Percentiles rank a stretch among this genome's conserved stretches.
phyloP scores from a whole-genome alignment of 2,113 vertebrate genomes.

The Crotalus tigris region DNA sequence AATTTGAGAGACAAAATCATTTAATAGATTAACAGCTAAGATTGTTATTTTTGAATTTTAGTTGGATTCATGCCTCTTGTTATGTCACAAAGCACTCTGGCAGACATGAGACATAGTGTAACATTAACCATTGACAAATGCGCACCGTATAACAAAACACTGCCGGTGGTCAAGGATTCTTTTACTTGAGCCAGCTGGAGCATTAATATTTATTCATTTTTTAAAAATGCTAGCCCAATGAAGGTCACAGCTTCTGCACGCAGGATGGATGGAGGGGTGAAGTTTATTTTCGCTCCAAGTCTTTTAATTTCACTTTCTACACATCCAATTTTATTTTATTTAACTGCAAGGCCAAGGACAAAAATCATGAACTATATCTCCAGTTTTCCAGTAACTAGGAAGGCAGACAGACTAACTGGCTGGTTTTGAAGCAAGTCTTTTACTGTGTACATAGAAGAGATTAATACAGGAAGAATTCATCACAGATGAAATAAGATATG shows the following conservation, averaged over 20 bases:
- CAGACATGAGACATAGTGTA: not conserved
- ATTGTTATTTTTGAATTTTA: not conserved
- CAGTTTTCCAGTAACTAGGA: not conserved
- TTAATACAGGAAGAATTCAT: accelerated
- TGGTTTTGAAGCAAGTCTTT: constrained; percentile 4
- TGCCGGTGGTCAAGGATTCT: not conserved
- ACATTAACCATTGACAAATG: not conserved
- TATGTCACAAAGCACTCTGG: not conserved
- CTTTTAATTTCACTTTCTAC: not conserved
- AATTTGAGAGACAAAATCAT: not conserved
- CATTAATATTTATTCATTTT: not conserved
- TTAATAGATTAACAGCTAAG: not conserved
- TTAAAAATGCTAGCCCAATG: not conserved
- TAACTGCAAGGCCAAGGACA: not conserved
- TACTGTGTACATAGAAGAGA: not conserved
- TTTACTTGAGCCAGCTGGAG: not conserved
- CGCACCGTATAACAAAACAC: not conserved
- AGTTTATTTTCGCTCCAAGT: not conserved
- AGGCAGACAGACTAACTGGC: not conserved
- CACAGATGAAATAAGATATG: not conserved
- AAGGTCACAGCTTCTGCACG: not conserved
- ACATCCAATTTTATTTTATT: not conserved
- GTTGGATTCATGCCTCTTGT: not conserved
- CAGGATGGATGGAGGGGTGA: not conserved
- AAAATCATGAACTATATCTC: not conserved